Evolutionary conservation across 2,113 vertebrate genomes (phyloP).

Genomic region (Nothoprocta perdicaria): DNA sequence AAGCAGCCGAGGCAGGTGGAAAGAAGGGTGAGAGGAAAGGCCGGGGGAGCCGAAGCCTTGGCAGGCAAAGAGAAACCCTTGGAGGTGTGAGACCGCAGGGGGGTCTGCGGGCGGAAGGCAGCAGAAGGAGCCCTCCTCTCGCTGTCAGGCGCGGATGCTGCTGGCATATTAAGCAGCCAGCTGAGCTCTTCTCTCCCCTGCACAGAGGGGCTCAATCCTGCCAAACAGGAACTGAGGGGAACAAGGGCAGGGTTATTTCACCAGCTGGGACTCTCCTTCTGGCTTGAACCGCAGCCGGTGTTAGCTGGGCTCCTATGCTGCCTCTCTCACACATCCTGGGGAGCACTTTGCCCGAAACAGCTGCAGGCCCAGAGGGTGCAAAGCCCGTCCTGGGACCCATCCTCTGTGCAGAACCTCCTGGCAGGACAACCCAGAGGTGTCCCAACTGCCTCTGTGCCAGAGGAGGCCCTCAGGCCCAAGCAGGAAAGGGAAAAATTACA

Average conservation of each 20-base stretch:
- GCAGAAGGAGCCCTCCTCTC: neutral
- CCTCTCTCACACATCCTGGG: neutral
- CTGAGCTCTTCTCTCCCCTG: constrained; percentile 8
- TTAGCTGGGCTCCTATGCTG: neutral
- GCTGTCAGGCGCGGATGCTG: neutral
- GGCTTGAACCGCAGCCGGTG: rapidly evolving
- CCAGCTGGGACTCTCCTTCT: constrained; percentile 8
- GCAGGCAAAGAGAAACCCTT: neutral
- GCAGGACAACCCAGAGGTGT: neutral
- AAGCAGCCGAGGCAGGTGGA: neutral
- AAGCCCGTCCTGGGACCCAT: neutral
- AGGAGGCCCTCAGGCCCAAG: neutral
- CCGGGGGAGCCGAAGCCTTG: neutral
- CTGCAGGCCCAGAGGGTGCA: rapidly evolving
- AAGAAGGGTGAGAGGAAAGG: neutral
- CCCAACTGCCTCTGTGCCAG: neutral
- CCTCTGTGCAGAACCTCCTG: neutral
- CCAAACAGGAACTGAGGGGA: constrained; percentile 35
- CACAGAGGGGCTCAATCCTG: constrained; percentile 10
- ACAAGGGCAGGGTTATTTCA: neutral
- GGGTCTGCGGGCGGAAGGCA: neutral
- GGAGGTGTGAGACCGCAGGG: neutral
- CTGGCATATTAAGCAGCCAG: neutral
- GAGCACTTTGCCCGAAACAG: neutral
- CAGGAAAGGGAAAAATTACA: neutral